phyloP scores from a whole-genome alignment of 1,140 invertebrate species.

The Temnothorax curvispinosus region DNA sequence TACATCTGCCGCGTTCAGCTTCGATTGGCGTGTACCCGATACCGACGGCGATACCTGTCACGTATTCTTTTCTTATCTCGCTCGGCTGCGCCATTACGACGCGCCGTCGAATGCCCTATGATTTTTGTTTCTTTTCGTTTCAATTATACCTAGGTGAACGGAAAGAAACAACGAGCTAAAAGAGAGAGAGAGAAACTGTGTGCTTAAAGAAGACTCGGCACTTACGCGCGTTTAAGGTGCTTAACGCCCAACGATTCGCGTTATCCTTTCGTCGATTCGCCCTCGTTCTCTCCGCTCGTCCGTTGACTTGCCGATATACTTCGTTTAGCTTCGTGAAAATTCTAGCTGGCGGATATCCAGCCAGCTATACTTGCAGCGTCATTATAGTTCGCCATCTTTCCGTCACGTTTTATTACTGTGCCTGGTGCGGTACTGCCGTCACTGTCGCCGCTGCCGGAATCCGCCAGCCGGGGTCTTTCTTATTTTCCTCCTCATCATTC shows the following conservation, averaged over 20 bases:
- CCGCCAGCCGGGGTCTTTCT: constrained; percentile 46
- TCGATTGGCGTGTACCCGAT: constrained; percentile 29
- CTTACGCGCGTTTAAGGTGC: constrained; percentile 14
- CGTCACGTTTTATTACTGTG: constrained; percentile 58
- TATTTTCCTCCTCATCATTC: constrained; percentile 57
- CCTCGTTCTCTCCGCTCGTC: background rate
- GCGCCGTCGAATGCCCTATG: background rate
- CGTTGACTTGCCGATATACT: constrained; percentile 38
- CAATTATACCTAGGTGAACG: constrained; percentile 1
- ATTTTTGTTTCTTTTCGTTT: constrained; percentile 42
- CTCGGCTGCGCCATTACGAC: background rate
- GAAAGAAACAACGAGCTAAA: background rate
- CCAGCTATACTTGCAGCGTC: constrained; percentile 50
- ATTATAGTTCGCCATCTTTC: constrained; percentile 61
- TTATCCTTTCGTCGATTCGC: background rate
- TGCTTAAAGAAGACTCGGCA: background rate
- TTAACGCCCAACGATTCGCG: constrained; percentile 6
- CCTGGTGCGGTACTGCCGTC: constrained; percentile 12
- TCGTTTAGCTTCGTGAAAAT: constrained; percentile 56
- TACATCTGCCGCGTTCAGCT: constrained; percentile 2
- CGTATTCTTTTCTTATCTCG: background rate
- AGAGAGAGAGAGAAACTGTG: background rate
- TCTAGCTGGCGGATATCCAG: constrained; percentile 52
- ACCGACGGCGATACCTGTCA: constrained; percentile 19
- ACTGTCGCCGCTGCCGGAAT: constrained; percentile 23